Evolutionary conservation across 2,797 vertebrate species (phyloP), one percentile per base, ranked within the genome.

Genomic region (Centropyge bicolor): DNA sequence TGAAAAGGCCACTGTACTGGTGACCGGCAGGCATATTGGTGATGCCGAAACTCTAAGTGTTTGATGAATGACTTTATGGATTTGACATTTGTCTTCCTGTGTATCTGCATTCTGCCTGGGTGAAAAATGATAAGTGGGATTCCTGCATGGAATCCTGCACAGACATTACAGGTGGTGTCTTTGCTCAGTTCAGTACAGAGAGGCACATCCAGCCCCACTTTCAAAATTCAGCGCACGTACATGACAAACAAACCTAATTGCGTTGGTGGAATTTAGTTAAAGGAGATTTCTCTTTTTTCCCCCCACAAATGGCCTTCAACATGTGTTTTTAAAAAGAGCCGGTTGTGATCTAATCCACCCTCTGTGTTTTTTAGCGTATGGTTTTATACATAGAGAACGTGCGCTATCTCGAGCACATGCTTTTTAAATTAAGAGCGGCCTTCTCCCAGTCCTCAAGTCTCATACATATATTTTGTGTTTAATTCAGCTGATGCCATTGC

Each of bases 61-160:
- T 91, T 91, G 89, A 93, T 86, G 83, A 85, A 90, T 83, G 80
- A 76, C 76, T 92, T 89, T 80, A 93, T 93, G 83, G 89, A 91
- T 93, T 92, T 93, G 91, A 89, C 92, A 93, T 93, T 94, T 90
- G 84, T 93, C 90, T 72, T 84, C 56, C 38, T 60, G 59, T 69
- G 52, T 45, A 86, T 93, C 91, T 92, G 87, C 82, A 87, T 91
- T 91, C 88, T 76, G 86, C 35, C 55, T 13, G 35, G 36, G 68
- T 76, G 76, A 61, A 63, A 87, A 81, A 88, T 77, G 80, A 70
- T 72, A 67, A 77, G 78, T 54, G 75, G 51, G 65, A 61, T 74
- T 88, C 61, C 68, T 85, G 66, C 46, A 31, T 65, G 70, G 56
- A 75, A 61, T 74, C 67, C 46, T 71, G 59, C 51, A 63, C 66